Conservation (phyloP, 2,797 vertebrate genomes). For the Graptemys geographica region DNA sequence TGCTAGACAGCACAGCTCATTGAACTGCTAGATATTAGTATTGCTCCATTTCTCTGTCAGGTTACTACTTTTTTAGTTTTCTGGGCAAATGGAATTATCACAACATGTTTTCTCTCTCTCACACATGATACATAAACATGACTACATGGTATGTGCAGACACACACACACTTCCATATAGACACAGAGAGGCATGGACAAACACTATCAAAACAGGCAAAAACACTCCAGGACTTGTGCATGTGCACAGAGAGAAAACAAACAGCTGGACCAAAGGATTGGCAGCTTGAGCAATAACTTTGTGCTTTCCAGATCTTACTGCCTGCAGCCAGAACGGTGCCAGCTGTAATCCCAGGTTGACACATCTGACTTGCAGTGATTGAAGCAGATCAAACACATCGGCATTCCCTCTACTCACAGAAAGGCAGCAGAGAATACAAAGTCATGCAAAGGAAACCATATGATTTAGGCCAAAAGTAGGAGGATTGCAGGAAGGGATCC, state of each 20-base stretch:
- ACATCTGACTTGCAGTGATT: slow-evolving; percentile 38
- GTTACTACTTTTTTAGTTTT: slow-evolving; percentile 53
- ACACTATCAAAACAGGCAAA: background rate
- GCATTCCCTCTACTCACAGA: slow-evolving; percentile 14
- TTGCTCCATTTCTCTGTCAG: slow-evolving; percentile 2
- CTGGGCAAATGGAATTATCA: slow-evolving; percentile 24
- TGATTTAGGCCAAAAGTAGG: background rate
- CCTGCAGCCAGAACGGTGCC: slow-evolving; percentile 56
- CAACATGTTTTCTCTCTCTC: background rate
- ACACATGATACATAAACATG: background rate
- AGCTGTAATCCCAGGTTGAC: slow-evolving; percentile 58
- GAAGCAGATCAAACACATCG: slow-evolving; percentile 31
- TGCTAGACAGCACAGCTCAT: background rate
- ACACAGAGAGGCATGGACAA: background rate
- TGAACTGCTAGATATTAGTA: slow-evolving; percentile 8
- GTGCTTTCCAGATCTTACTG: slow-evolving; percentile 59
- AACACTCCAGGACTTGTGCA: background rate
- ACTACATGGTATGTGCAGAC: background rate
- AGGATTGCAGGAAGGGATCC: background rate
- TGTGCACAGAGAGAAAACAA: background rate
- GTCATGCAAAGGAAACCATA: background rate
- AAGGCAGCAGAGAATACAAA: slow-evolving; percentile 12
- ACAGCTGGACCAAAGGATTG: slow-evolving; percentile 48
- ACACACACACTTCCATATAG: background rate
- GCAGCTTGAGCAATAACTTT: slow-evolving; percentile 49